Percentiles rank a stretch among this genome's conserved stretches.
Evolutionary conservation across 2,888 invertebrate species (phyloP).

Genomic region (Dynastes grantii): DNA sequence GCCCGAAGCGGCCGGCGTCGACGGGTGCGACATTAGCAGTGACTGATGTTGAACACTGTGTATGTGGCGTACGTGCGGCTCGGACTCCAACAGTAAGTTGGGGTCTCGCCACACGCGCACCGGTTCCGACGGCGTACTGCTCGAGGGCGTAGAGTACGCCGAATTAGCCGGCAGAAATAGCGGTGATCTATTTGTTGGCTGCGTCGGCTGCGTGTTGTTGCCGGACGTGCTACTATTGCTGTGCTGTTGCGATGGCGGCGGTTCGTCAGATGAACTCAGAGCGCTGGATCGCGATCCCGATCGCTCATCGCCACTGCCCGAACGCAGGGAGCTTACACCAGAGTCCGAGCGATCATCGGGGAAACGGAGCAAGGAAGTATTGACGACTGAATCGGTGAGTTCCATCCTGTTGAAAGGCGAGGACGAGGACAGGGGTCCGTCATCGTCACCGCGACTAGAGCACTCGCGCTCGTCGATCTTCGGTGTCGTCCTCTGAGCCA

Average conservation of each 20-base stretch:
- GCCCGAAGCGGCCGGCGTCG: constrained; percentile 65
- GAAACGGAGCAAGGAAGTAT: constrained; percentile 67
- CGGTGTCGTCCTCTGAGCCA: constrained; percentile 75
- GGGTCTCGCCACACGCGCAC: constrained; percentile 76
- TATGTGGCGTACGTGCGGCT: constrained; percentile 75
- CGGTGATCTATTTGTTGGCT: constrained; percentile 63
- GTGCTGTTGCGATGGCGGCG: constrained; percentile 60
- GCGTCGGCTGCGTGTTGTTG: constrained; percentile 48
- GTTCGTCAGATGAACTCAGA: constrained; percentile 83
- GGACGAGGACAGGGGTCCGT: constrained; percentile 69
- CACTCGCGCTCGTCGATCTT: constrained; percentile 66
- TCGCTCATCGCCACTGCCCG: constrained; percentile 83
- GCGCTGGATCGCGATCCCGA: constrained; percentile 84
- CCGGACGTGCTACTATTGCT: constrained; percentile 39
- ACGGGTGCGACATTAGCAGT: constrained; percentile 75
- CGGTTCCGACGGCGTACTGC: constrained; percentile 53
- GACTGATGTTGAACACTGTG: constrained; percentile 77
- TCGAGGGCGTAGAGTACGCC: constrained; percentile 54
- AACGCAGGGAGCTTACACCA: constrained; percentile 83
- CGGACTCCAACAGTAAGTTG: constrained; percentile 71
- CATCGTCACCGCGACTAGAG: constrained; percentile 71
- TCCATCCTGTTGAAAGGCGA: constrained; percentile 70
- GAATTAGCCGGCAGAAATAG: constrained; percentile 62
- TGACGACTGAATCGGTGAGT: constrained; percentile 63
- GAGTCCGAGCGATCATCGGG: constrained; percentile 71